Evolutionary conservation across 1,140 invertebrate species (phyloP), one percentile per base, ranked within the genome.

Genomic region (Drosophila trapezifrons): DNA sequence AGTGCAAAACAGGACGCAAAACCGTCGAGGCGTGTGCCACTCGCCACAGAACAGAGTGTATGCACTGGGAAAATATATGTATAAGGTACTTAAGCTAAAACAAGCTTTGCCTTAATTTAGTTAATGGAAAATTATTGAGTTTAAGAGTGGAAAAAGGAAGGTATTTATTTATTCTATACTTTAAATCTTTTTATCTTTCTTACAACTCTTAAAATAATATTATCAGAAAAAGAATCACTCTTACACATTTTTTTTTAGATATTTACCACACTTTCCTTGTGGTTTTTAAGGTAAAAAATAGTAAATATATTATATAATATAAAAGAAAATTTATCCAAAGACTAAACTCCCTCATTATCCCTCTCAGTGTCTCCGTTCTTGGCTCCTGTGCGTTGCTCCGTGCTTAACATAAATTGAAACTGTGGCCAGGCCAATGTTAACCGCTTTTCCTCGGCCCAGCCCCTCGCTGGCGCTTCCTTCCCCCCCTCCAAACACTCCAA

Each of bases 341-440:
- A 40, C 3, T 4, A 37, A 1, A 15, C 15, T 18, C 15, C 9
- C 8, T 29, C 17, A 8, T 42, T 6, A 5, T 37, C 32, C 4
- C n/a, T 12, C 40, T 15, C 60, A 17, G 62, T 51, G 38, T 27
- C 13, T 8, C 7, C 20, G 43, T 45, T 22, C 3, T 32, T 17
- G 25, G 43, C 35, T 35, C 35, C 52, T 47, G 55, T 29, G 46
- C 51, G 32, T 17, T 35, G 59, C 47, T 35, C 25, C 13, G 52
- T 85, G 78, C 78, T 86, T 85, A 81, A 78, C 81, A 85, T 85
- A 85, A 85, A 85, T 85, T 85, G 78, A 81, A 86, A 86, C 82
- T 78, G 74, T 78, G 81, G 78, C 64, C 67, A 52, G 67, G 51
- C 49, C 49, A 59, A 29, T 55, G 57, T 55, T 59, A 65, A 47